Evolutionary conservation across 2,113 vertebrate species (phyloP), one percentile per base, ranked within the genome.

Genomic region (Mustela nigripes): DNA sequence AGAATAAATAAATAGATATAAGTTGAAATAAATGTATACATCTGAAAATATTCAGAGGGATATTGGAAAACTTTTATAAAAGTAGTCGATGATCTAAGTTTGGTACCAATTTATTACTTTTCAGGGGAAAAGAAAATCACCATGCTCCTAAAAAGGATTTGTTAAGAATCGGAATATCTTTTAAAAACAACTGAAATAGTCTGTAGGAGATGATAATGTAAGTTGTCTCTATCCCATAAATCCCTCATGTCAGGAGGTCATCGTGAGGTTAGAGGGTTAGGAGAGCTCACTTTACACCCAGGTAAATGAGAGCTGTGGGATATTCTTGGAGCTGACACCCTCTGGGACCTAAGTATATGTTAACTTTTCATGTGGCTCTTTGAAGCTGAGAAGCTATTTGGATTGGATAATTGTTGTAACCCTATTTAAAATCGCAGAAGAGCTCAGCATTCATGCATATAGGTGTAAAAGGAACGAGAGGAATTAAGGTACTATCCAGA

Each of bases 161-260:
- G 3, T 28, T 28, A 92, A 89, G 88, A 93, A 73, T 45, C 86
- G 76, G 22, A 88, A 74, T 94, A 91, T 95, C 45, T 97, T 96
- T 97, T 93, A 89, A 97, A 95, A 92, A 86, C 22, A 88, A 84
- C 42, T 65, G 80, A 97, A 98, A 93, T 78, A 94, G 91, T 94
- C 96, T 81, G 50, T 80, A 97, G 94, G 95, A 97, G 94, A 89
- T 95, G 73, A 92, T 89, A 81, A 93, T 98, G 89, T 91, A 92
- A 97, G 96, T 89, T 58, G 93, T 95, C 98, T 96, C 92, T 97
- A 73, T 97, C 89, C 84, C 19, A 53, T 98, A 97, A 98, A 95
- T 90, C 97, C 65, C 91, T 94, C 56, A 97, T 97, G 98, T 98
- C 98, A 98, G 24, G 95, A 98, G 98, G 98, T 98, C 98, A 98